phyloP scores from a whole-genome alignment of 2,888 invertebrate genomes.

The Phlogophora meticulosa region DNA sequence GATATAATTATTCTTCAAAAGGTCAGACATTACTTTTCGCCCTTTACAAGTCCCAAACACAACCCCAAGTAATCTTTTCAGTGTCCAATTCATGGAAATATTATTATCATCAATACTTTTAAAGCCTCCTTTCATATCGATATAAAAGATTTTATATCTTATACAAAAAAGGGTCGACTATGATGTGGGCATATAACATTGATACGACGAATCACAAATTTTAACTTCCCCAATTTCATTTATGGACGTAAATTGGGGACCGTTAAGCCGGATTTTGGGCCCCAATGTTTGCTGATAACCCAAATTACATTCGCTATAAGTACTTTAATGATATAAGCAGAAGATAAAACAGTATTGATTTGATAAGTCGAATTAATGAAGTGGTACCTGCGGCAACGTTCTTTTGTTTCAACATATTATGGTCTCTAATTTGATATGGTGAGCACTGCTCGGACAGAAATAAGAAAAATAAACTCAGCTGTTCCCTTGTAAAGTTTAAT shows the following conservation, averaged over 20 bases:
- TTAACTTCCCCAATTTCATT: constrained; percentile 63
- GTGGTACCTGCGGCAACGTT: background rate
- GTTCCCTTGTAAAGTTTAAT: too few species aligned
- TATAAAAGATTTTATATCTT: constrained; percentile 35
- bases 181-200: constrained; percentile 35
- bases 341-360: constrained; percentile 38
- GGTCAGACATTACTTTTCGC: constrained; percentile 19
- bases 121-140: constrained; percentile 22
- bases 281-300: constrained; percentile 50
- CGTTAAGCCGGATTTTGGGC: constrained; percentile 63
- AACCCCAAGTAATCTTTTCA: constrained; percentile 38
- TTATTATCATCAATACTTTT: constrained; percentile 44
- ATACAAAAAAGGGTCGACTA: constrained; percentile 39
- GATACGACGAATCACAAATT: constrained; percentile 60
- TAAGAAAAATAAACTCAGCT: too few species aligned
- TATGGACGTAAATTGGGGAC: constrained; percentile 63
- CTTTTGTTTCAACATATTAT: constrained; percentile 3
- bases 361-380: constrained; percentile 16
- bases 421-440: too few species aligned
- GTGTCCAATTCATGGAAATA: constrained; percentile 31
- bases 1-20: constrained; percentile 29
- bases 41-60: constrained; percentile 32
- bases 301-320: constrained; percentile 49
- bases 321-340: constrained; percentile 33
- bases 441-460: too few species aligned